Evolutionary conservation across 2,797 vertebrate species (phyloP), one percentile per base, ranked within the genome.

Genomic region (Spheniscus humboldti): DNA sequence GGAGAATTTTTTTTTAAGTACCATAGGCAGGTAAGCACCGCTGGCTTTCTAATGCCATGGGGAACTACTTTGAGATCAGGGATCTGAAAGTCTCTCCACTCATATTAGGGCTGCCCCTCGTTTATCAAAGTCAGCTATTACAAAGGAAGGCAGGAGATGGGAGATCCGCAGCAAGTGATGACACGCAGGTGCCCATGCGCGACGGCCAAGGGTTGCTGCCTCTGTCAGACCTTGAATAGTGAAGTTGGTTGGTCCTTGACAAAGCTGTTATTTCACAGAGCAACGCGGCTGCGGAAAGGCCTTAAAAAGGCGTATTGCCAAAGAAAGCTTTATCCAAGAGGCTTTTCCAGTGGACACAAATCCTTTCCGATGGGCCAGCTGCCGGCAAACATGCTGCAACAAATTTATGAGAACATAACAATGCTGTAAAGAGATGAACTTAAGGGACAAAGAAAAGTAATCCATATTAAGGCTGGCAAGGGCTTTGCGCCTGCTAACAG

Each of bases 401-500:
- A 95, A 96, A 96, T 96, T 84, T 96, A 94, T 88, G 94, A 93
- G 88, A 97, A 86, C 47, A 55, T 89, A 97, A 95, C 82, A 39
- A 41, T 31, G 35, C 62, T 82, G 77, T 89, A 95, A 94, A 96
- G 75, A 97, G 72, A 94, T 47, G 28, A 97, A 96, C 71, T 96
- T 97, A 92, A 95, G 85, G 94, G 90, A 95, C 95, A 92, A 96
- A 96, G 93, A 83, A 97, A 97, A 95, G 86, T 88, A 97, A 97
- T 92, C 96, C 92, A 80, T 90, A 97, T 92, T 90, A 93, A 91
- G 89, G 62, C 85, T 96, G 90, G 92, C 85, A 92, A 96, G 85
- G 74, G 91, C 66, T 88, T 79, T 92, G 74, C 18, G 31, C 53
- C 79, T 92, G 62, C 86, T 96, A 96, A 96, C 71, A 86, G 75